Evolutionary conservation across 2,888 invertebrate genomes (phyloP).

Genomic region (Artemia sinica): DNA sequence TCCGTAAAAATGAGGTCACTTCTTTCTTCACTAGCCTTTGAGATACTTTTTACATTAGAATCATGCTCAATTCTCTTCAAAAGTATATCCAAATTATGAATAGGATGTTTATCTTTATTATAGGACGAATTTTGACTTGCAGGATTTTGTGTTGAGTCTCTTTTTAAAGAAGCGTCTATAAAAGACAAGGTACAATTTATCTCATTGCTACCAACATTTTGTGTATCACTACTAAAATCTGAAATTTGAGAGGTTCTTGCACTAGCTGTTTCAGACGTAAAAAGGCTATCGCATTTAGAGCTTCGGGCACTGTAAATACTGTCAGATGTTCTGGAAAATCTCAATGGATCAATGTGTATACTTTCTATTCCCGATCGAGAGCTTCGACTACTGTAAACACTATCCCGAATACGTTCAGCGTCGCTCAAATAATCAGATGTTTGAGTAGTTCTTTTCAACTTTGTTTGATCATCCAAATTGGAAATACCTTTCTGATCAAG

Average conservation of each 20-base stretch:
- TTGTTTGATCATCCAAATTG: neutral
- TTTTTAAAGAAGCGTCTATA: neutral
- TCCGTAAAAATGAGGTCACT: neutral
- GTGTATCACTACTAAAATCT: neutral
- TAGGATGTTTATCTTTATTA: neutral
- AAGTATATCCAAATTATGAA: no score
- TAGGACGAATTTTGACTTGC: neutral
- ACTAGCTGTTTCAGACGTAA: neutral
- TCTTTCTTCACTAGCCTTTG: neutral
- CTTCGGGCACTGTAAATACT: constrained; percentile 7
- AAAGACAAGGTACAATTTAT: neutral
- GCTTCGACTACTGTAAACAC: constrained; percentile 9
- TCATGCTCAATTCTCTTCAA: no score
- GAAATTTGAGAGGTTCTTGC: constrained; percentile 11
- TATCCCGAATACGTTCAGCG: constrained; percentile 12
- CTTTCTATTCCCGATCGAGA: constrained; percentile 11
- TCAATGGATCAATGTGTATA: constrained; percentile 11
- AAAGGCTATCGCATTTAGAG: constrained; percentile 12
- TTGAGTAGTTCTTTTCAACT: constrained; percentile 6
- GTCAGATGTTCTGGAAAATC: constrained; percentile 10
- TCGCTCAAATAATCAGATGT: constrained; percentile 14
- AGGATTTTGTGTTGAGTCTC: neutral
- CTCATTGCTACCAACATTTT: neutral
- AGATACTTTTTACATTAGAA: no score
- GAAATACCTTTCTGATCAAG: neutral